Percentiles rank a stretch among this genome's conserved stretches.
These are phyloP conservation scores for Lamellibrachia satsuma DNA, from an alignment of 2,888 invertebrate species.

Conservation along the genomic window DNA sequence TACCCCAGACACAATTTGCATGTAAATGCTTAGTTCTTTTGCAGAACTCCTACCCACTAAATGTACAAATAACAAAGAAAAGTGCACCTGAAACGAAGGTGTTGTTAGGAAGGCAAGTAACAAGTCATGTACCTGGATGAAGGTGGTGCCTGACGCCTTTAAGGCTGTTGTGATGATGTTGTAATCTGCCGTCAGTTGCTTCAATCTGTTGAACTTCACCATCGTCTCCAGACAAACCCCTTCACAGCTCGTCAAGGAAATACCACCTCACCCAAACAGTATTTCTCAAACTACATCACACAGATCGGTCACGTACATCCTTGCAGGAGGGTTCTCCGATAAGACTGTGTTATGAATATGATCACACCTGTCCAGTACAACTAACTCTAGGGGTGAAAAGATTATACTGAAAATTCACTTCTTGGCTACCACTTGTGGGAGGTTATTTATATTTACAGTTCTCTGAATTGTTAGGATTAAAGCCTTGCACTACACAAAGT, in stretches of 20 bases:
- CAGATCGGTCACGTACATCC: not conserved
- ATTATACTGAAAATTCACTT: too few relatives aligned
- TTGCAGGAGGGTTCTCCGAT: too few relatives aligned
- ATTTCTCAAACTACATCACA: not conserved
- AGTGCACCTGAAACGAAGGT: not conserved
- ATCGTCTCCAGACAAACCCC: constrained; percentile 87
- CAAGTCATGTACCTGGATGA: constrained; percentile 73
- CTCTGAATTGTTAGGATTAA: not conserved
- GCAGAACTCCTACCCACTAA: too few relatives aligned
- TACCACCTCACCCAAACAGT: not conserved
- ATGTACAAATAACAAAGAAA: not conserved
- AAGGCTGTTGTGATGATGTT: constrained; percentile 79
- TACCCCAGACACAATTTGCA: too few relatives aligned
- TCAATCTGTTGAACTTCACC: constrained; percentile 86
- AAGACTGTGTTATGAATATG: too few relatives aligned
- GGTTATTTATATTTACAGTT: too few relatives aligned
- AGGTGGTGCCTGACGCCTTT: constrained; percentile 76
- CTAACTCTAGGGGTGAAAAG: too few relatives aligned
- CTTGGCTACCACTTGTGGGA: too few relatives aligned
- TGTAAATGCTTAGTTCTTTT: too few relatives aligned
- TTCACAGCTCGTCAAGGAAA: constrained; percentile 31
- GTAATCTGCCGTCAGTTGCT: constrained; percentile 74
- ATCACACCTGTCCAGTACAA: too few relatives aligned
- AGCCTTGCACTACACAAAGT: not conserved
- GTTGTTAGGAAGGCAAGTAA: not conserved